Evolutionary conservation across 2,888 invertebrate species (phyloP).

Genomic region (Xiphydria camelus): DNA sequence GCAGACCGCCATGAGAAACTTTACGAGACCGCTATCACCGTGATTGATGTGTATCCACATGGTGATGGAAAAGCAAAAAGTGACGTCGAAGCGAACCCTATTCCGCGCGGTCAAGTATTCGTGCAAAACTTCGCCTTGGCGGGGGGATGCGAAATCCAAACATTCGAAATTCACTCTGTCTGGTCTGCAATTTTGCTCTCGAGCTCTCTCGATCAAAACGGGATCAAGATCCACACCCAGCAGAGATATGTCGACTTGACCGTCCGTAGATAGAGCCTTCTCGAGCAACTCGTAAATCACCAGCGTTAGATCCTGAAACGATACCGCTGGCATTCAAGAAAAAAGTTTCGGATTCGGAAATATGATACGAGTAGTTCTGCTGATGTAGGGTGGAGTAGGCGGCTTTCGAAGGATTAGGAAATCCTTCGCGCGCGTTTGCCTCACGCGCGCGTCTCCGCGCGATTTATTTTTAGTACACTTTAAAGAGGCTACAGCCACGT

Average conservation of each 20-base stretch:
- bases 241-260: constrained; percentile 56
- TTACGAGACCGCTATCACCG: constrained; percentile 72
- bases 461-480: neutral
- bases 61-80: constrained; percentile 81
- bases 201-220: constrained; percentile 69
- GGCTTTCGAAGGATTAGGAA: neutral
- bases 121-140: constrained; percentile 53
- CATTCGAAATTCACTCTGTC: constrained; percentile 61
- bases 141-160: constrained; percentile 64
- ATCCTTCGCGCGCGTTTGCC: too few species aligned
- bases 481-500: too few species aligned
- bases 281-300: constrained; percentile 62
- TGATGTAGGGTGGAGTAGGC: neutral
- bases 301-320: constrained; percentile 68
- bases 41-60: constrained; percentile 91
- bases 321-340: too few species aligned
- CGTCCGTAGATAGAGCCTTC: constrained; percentile 51
- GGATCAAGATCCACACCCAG: constrained; percentile 79
- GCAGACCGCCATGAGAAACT: constrained; percentile 66
- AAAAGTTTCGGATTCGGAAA: neutral
- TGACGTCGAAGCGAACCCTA: constrained; percentile 65
- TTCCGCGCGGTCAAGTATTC: constrained; percentile 58
- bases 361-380: neutral
- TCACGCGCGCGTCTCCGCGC: neutral
- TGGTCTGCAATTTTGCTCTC: constrained; percentile 58